phyloP scores from a whole-genome alignment of 1,140 invertebrate genomes.

The Lasioglossum baleicum region DNA sequence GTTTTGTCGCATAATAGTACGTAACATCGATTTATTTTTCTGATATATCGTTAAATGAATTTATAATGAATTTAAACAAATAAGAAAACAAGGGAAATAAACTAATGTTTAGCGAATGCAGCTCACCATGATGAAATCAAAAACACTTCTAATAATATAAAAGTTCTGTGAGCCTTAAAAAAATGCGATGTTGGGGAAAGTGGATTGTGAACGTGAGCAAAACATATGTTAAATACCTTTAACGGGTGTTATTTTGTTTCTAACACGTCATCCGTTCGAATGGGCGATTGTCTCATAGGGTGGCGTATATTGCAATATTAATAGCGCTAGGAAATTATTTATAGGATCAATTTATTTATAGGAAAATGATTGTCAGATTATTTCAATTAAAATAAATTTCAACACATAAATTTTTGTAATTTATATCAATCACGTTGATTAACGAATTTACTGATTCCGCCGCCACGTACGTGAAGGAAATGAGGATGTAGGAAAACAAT shows the following conservation, averaged over 20 bases:
- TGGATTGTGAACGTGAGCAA: conserved; percentile 46
- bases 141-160: conserved; percentile 41
- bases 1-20: conserved; percentile 28
- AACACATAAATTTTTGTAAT: conserved; percentile 17
- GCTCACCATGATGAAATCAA: conserved; percentile 53
- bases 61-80: conserved; percentile 7
- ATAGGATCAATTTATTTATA: conserved; percentile 61
- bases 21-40: conserved; percentile 25
- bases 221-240: conserved; percentile 41
- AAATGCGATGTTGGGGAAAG: conserved; percentile 33
- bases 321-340: conserved; percentile 66
- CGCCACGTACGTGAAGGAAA: neutral
- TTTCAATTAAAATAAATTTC: conserved; percentile 31
- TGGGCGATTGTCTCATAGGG: conserved; percentile 24
- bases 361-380: conserved; percentile 49
- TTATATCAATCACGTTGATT: conserved; percentile 22
- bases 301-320: conserved; percentile 71
- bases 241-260: conserved; percentile 54
- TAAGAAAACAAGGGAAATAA: conserved; percentile 3
- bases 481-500: neutral
- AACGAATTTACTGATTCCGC: conserved; percentile 2
- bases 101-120: conserved; percentile 22
- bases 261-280: conserved; percentile 41
- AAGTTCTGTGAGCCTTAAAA: conserved; percentile 46
- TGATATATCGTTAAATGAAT: conserved; percentile 13